phyloP scores from a whole-genome alignment of 1,140 invertebrate genomes.

The Campoletis sonorensis region DNA sequence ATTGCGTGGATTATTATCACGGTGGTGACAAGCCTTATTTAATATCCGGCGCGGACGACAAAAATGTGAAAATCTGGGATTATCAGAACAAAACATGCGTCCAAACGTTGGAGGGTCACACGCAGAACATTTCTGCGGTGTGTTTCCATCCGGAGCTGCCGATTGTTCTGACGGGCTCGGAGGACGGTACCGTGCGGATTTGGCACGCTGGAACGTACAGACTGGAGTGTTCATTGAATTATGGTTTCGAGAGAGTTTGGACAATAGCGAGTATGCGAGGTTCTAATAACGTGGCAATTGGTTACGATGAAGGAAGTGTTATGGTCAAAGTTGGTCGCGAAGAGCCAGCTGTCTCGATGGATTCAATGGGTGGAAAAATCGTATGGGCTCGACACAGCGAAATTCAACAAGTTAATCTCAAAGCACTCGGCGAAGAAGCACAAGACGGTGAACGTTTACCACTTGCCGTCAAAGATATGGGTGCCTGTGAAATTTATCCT shows the following conservation, averaged over 20 bases:
- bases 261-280: conserved; percentile 96
- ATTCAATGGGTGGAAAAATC: conserved; percentile 97
- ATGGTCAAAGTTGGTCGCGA: conserved; percentile 98
- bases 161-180: conserved; percentile 97
- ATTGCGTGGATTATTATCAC: conserved; percentile 99
- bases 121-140: conserved; percentile 95
- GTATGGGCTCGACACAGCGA: conserved; percentile 99
- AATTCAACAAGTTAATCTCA: conserved; percentile 98
- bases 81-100: conserved; percentile 99
- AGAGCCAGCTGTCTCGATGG: conserved; percentile 99
- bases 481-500: conserved; percentile 99
- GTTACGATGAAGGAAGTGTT: conserved; percentile 99
- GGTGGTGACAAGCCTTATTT: conserved; percentile 99
- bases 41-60: conserved; percentile 99
- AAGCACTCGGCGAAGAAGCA: conserved; percentile 85
- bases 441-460: conserved; percentile 83
- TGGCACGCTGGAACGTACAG: conserved; percentile 99
- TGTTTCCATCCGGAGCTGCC: conserved; percentile 98
- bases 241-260: conserved; percentile 99
- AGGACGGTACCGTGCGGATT: conserved; percentile 95
- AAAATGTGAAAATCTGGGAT: conserved; percentile 99
- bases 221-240: conserved; percentile 97
- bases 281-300: conserved; percentile 97
- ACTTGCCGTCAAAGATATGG: conserved; percentile 98
- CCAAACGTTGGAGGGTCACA: conserved; percentile 97